Base-by-base conservation (phyloP, 2,888 invertebrate genomes). In the Prenolepis imparis region DNA sequence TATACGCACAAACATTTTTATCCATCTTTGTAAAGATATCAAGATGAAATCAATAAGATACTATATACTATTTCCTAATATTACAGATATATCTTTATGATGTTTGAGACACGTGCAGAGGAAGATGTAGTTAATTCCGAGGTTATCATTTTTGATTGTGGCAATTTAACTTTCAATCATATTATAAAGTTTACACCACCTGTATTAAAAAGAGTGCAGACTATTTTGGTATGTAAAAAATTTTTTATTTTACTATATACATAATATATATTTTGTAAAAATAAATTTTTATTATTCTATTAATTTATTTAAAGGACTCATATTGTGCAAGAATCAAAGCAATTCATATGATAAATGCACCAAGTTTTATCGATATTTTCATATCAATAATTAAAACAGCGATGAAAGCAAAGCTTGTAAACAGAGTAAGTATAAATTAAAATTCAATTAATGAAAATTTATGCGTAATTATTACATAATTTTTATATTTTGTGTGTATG, bases 251-350 rank as follows among this genome's bases (percentile, higher is more conserved):
- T 15, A 21, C 39, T 64, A 64, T 64, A 39, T 11, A 63, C 15
- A 59, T 59, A 28, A 52, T 24, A 18, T 28, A 39, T 15, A 39
- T 3, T 12, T 39, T 41, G 21, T 5, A 21, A 12, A 64, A 64
- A 64, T 6, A 39, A 52, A 52, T 52, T 39, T n/a, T 36, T 28
- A 73, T 78, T 67, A 52, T n/a, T 84, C 28, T 28, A 28, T 28
- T 28, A 74, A 84, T 86, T 91, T 91, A 48, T 96, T 96, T 64
- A 59, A 12, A 96, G 94, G 95, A 96, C 80, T 96, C 96, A 3
- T 97, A 97, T 92, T 96, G 96, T 28, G 96, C 96, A 87, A 95
- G 96, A 88, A 95, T 97, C 90, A 96, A 96, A 91, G 95, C 96
- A 90, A 95, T 97, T 83, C 96, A 97, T 92, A 95, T 97, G 11